Evolutionary conservation across 2,113 vertebrate species (phyloP).

Genomic region (Gadus macrocephalus): DNA sequence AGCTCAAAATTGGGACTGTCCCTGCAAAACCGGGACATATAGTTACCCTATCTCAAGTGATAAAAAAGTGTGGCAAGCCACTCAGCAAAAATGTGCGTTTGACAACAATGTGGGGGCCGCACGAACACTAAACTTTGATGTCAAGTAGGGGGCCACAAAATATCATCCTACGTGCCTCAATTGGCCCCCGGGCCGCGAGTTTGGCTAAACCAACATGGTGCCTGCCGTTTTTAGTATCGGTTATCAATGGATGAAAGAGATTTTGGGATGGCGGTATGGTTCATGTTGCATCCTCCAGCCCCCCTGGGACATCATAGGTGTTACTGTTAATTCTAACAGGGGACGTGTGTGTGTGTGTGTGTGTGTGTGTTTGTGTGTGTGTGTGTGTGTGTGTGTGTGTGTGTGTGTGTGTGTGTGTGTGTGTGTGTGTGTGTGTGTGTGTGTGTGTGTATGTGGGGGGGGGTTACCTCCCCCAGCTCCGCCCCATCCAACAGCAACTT

Average conservation of each 20-base stretch:
- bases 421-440: constrained; percentile 1
- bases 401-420: constrained; percentile 1
- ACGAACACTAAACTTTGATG: too few species aligned
- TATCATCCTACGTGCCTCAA: too few species aligned
- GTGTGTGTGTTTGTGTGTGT: neutral
- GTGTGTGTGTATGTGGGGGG: neutral
- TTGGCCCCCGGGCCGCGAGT: too few species aligned
- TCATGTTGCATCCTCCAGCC: neutral
- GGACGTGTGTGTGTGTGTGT: constrained; percentile 1
- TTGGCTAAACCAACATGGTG: neutral
- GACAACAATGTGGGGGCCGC: too few species aligned
- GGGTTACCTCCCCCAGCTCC: too few species aligned
- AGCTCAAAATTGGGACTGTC: too few species aligned
- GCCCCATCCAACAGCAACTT: too few species aligned
- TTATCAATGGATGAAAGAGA: neutral
- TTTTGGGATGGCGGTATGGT: neutral
- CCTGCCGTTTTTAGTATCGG: neutral
- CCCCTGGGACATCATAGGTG: neutral
- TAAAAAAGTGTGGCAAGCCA: too few species aligned
- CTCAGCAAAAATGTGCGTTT: too few species aligned
- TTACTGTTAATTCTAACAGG: constrained; percentile 1
- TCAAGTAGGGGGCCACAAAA: too few species aligned
- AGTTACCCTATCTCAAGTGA: too few species aligned
- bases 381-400: constrained; percentile 1
- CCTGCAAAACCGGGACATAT: too few species aligned